Conservation (phyloP, 2,797 vertebrate genomes). For the Eurystomus glaucurus region DNA sequence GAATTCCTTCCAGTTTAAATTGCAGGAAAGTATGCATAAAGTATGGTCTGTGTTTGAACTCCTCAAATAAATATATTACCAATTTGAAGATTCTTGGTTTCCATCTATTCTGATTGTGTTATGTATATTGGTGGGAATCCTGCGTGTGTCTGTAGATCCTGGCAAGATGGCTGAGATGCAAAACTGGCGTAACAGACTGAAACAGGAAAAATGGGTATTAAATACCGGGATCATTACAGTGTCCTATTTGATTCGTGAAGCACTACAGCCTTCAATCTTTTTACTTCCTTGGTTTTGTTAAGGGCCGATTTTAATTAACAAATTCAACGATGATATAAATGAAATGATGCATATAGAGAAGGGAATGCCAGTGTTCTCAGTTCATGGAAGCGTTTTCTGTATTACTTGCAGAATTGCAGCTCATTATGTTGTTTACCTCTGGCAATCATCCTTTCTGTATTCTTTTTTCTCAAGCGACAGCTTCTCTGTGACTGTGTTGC, state of each 20-base stretch:
- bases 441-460: neutral
- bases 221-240: neutral
- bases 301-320: neutral
- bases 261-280: neutral
- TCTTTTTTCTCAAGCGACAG: neutral
- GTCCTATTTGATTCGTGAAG: neutral
- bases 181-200: neutral
- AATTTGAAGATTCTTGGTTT: neutral
- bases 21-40: neutral
- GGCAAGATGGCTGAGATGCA: neutral
- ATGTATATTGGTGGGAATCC: rapidly evolving
- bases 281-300: neutral
- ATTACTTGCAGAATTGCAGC: neutral
- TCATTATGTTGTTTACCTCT: slow-evolving; percentile 18
- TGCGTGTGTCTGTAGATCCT: neutral
- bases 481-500: neutral
- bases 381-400: neutral
- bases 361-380: neutral
- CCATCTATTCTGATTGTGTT: neutral
- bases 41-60: neutral
- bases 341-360: neutral
- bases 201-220: neutral
- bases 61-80: neutral
- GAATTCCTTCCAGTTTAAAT: neutral
- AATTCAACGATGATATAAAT: neutral